Evolutionary conservation across 2,113 vertebrate genomes (phyloP).

Genomic region (Proteles cristata): DNA sequence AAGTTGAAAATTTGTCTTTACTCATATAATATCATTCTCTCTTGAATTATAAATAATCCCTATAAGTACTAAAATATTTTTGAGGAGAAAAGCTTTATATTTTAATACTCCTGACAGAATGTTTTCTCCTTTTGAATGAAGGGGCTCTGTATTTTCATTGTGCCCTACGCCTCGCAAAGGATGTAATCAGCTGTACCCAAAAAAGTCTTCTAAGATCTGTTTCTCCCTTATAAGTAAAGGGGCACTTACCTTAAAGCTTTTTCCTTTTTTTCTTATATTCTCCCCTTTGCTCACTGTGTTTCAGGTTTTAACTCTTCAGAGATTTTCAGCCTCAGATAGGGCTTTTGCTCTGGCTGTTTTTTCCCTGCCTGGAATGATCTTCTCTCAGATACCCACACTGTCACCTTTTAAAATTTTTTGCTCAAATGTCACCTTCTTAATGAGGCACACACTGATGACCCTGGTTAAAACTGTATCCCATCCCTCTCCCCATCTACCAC

Average conservation of each 20-base stretch:
- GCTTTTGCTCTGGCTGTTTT: not conserved
- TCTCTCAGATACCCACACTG: not conserved
- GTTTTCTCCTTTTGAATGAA: not conserved
- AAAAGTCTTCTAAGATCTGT: not conserved
- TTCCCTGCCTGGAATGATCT: not conserved
- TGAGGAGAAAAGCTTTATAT: not conserved
- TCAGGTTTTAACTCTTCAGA: not conserved
- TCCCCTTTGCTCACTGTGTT: not conserved
- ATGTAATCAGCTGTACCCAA: not conserved
- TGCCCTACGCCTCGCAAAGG: not conserved
- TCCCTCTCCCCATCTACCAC: not conserved
- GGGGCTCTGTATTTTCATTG: not conserved
- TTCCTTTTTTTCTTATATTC: not conserved
- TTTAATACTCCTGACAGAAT: not conserved
- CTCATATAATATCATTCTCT: not conserved
- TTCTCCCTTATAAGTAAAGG: not conserved
- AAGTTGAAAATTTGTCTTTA: not conserved
- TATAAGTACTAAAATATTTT: conserved; percentile 13
- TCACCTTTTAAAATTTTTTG: not conserved
- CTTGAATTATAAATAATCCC: not conserved
- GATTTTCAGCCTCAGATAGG: not conserved
- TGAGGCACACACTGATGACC: not conserved
- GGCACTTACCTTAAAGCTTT: not conserved
- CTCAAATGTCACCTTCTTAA: not conserved
- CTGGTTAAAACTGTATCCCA: not conserved